Base-by-base conservation (phyloP, 92 coral and sea anemone genomes). In the Hydrozoanthus gracilis region DNA sequence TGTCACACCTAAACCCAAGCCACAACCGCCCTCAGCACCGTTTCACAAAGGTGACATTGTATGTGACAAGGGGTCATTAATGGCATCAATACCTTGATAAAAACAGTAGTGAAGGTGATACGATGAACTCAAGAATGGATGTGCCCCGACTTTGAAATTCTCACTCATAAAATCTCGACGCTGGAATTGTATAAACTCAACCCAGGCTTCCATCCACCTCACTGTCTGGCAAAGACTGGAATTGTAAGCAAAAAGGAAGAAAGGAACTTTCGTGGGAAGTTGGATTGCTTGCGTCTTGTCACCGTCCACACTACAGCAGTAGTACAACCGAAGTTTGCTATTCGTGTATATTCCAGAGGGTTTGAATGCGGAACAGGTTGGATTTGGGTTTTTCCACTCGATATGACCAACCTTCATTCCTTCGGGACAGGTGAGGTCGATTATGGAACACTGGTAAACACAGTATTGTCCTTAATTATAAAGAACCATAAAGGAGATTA, bases 131-230 rank as follows among this genome's bases (percentile, higher is more conserved):
- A 77, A n/a, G 69, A 77, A 77, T 10, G 82, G 69, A 56, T 35
- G 69, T 12, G 82, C 3, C 0, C 82, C 69, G 8, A 9, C 16
- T 4, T 4, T 55, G 8, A 77, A 77, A 6, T 35, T 11, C 1
- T 8, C 68, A 12, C 10, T 2, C 7, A 14, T 4, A 44, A 77
- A 77, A 20, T 54, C 82, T 55, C 56, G 69, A 12, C 51, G 67
- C 5, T 46, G 49, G 51, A 48, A 56, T 20, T 51, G 82, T 77
- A 77, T 3, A 20, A 3, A 77, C 82, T 77, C 82, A 69, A 60
- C 68, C 82, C 82, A 77, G 27, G 82, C 69, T 51, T 77, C 82
- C 82, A 77, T 77, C 82, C 82, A 77, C 60, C 4, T 77, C 51
- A 77, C 82, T 4, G 82, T 77, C 51, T 77, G 82, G 14, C 82